Percentiles rank a stretch among this genome's conserved stretches.
These are phyloP conservation scores for Saxidomus purpurata DNA, from an alignment of 1,140 invertebrate species.

Conservation along the genomic window DNA sequence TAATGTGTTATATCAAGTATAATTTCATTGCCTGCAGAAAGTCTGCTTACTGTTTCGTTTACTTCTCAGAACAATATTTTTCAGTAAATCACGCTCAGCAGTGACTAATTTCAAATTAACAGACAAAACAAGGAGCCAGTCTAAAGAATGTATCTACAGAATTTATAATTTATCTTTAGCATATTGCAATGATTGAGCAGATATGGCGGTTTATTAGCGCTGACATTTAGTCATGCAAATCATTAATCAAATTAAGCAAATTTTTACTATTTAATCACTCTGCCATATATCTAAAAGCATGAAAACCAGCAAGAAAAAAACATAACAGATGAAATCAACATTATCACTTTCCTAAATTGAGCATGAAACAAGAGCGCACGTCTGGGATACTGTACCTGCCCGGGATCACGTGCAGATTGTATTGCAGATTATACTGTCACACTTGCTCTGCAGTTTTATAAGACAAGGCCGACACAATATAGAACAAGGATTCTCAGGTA, in stretches of 20 bases:
- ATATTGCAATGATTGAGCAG: neutral
- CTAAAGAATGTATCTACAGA: neutral
- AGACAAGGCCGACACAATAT: neutral
- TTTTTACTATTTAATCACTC: neutral
- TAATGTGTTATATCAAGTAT: too few species aligned
- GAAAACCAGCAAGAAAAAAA: neutral
- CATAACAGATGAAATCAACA: neutral
- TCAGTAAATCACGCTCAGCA: too few species aligned
- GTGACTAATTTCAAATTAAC: neutral
- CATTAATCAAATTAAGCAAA: constrained; percentile 23
- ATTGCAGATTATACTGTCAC: neutral
- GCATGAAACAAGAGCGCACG: constrained; percentile 46
- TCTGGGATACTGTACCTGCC: constrained; percentile 7
- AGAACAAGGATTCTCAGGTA: neutral
- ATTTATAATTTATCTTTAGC: neutral
- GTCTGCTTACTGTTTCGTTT: too few species aligned
- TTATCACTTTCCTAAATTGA: constrained; percentile 56
- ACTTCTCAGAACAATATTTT: too few species aligned
- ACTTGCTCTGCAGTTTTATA: constrained; percentile 23
- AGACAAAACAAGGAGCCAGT: neutral
- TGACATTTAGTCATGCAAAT: constrained; percentile 21
- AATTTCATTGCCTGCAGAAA: too few species aligned
- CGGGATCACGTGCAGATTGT: constrained; percentile 11
- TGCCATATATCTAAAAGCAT: neutral
- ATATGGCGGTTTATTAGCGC: neutral